Evolutionary conservation across 2,797 vertebrate species (phyloP), one percentile per base, ranked within the genome.

Genomic region (Enteromius fasciolatus): DNA sequence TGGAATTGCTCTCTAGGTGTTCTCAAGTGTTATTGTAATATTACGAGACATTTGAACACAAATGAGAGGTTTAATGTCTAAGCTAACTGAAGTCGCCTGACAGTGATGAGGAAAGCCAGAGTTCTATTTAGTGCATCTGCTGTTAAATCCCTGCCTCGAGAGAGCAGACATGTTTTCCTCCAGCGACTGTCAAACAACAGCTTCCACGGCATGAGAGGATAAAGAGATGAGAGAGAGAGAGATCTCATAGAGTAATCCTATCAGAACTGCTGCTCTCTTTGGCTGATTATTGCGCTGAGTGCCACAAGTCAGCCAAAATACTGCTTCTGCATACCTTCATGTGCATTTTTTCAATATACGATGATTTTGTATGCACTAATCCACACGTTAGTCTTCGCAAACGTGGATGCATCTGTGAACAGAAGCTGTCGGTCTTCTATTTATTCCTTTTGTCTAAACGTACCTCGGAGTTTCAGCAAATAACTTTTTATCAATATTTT

Each of bases 161-260:
- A 57, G 64, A 54, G 67, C 66, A 57, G 17, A n/a, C 50, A 70
- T 59, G 50, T 66, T 70, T 70, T 70, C 39, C 50, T 80, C 50
- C 23, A 31, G 66, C 11, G 14, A 41, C 48, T 78, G 46, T 67
- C 63, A 79, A 68, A 57, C 64, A 41, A 69, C 23, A 79, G 77
- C 64, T 54, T 78, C 64, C 15, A 59, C 6, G 20, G 66, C 66
- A 28, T 20, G 36, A 69, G 50, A 68, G 64, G 77, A 79, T 68
- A 57, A 79, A 80, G 50, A 80, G 36, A 57, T 41, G 78, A 80
- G 48, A 73, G 70, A 52, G 69, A 73, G 15, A 20, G n/a, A 79
- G 73, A 76, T 76, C 52, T 63, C 57, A n/a, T 2, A 63, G 57
- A 28, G 57, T 76, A 63, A 75, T 57, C 52, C 73, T 75, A 41